Evolutionary conservation across 2,888 invertebrate species (phyloP).

Genomic region (Serrognathus titanus): DNA sequence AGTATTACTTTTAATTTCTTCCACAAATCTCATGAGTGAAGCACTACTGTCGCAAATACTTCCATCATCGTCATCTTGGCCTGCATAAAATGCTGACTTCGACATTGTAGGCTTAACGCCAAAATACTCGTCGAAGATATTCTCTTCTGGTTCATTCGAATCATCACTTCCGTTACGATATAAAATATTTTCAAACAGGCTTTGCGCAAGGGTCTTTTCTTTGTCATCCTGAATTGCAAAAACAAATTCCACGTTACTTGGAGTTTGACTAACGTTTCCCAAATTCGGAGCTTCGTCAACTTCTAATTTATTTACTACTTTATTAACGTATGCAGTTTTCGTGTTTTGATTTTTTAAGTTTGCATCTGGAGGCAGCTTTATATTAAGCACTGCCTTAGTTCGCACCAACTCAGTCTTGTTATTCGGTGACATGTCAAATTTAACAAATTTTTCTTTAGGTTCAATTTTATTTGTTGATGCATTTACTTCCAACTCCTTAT

Average conservation of each 20-base stretch:
- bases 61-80: conserved; percentile 13
- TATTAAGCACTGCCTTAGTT: conserved; percentile 15
- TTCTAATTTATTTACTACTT: neutral
- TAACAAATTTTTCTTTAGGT: conserved; percentile 22
- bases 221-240: conserved; percentile 18
- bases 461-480: conserved; percentile 49
- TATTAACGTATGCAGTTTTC: neutral
- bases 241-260: conserved; percentile 22
- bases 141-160: conserved; percentile 20
- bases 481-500: conserved; percentile 55
- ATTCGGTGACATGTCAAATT: conserved; percentile 19
- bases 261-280: no score
- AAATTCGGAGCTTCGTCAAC: neutral
- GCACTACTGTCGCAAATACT: conserved; percentile 32
- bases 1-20: conserved; percentile 31
- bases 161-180: conserved; percentile 27
- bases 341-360: neutral
- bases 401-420: conserved; percentile 7
- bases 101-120: conserved; percentile 20
- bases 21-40: conserved; percentile 40
- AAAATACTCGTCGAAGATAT: conserved; percentile 16
- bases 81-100: conserved; percentile 4
- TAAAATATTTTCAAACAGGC: conserved; percentile 38
- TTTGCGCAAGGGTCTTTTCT: conserved; percentile 26
- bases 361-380: conserved; percentile 9